Base-by-base conservation (phyloP, 1,140 invertebrate species). In the Camponotus pennsylvanicus region DNA sequence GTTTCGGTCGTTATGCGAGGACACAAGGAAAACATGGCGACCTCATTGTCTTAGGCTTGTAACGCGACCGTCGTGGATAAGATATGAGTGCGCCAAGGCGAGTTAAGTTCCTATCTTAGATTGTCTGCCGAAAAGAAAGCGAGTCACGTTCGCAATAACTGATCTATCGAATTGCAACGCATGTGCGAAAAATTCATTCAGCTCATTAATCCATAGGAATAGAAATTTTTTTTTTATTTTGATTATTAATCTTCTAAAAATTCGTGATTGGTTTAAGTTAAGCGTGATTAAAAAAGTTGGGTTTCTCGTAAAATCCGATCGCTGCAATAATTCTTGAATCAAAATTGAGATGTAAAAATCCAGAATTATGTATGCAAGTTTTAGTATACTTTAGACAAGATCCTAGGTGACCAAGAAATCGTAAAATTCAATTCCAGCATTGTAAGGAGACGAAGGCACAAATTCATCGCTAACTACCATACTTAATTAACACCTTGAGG, bases 11-110 rank as follows among this genome's bases (percentile, higher is more conserved):
- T 91, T 91, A 93, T 93, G 91, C 91, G 93, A 93, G 93, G 91
- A 92, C 92, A 90, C 89, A 91, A 93, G 92, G 87, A 92, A 92
- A 94, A 93, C 86, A 93, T 92, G 93, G 90, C 93, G 94, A 94
- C 92, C 93, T 94, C 94, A 93, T 94, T 94, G 93, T 90, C 88
- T 90, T 83, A 79, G 34, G n/a, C 77, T 90, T 76, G 78, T 90
- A 90, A 90, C 64, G 76, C 80, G 79, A 75, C 69, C 59, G 37
- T 89, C 57, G n/a, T 21, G 88, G 86, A 90, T 90, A 90, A 90
- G 89, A 89, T 89, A 89, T 27, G 84, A 9, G 45, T 57, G 64
- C 70, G 37, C 49, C 37, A 52, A 79, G 71, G 34, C 61, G 55
- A 88, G 67, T 86, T 78, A 89, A 83, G 59, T 83, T 59, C 52